Percentiles rank a stretch among this genome's conserved stretches.
These are phyloP conservation scores for Coracopsis vasa DNA, from an alignment of 2,113 vertebrate species.

Conservation along the genomic window DNA sequence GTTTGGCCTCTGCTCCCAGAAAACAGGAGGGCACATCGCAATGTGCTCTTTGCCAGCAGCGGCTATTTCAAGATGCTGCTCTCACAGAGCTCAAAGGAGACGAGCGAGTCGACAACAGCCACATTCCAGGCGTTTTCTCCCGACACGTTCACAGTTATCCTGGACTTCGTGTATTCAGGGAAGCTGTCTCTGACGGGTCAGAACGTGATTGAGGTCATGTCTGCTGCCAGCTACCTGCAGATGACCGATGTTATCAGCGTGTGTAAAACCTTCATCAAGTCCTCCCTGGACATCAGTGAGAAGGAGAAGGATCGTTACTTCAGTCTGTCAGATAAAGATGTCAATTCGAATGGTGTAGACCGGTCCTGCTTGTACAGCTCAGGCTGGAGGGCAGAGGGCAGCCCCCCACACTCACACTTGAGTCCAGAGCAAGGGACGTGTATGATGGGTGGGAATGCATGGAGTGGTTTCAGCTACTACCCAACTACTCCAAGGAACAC, in stretches of 20 bases:
- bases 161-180: constrained; percentile 96
- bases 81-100: constrained; percentile 84
- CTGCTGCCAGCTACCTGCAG: constrained; percentile 95
- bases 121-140: constrained; percentile 94
- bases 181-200: constrained; percentile 89
- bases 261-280: constrained; percentile 97
- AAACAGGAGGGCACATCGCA: too few relatives aligned
- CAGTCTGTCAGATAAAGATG: constrained; percentile 86
- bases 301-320: constrained; percentile 88
- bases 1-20: too few relatives aligned
- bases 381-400: constrained; percentile 71
- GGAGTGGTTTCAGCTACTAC: constrained; percentile 74
- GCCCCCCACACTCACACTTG: constrained; percentile 59
- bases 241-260: constrained; percentile 96
- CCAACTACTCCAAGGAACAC: constrained; percentile 58
- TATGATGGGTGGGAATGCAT: constrained; percentile 62
- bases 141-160: constrained; percentile 90
- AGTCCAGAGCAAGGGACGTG: constrained; percentile 72
- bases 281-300: constrained; percentile 90
- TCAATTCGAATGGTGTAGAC: constrained; percentile 75
- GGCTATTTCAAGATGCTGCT: constrained; percentile 98
- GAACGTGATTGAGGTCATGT: constrained; percentile 98
- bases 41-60: constrained; percentile 92
- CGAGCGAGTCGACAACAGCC: constrained; percentile 80
- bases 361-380: constrained; percentile 51